A percentile compares a stretch with the other conserved stretches of the same genome.
These are phyloP conservation scores for Ovibos moschatus DNA, from an alignment of 2,113 vertebrate genomes.

Conservation along the genomic window DNA sequence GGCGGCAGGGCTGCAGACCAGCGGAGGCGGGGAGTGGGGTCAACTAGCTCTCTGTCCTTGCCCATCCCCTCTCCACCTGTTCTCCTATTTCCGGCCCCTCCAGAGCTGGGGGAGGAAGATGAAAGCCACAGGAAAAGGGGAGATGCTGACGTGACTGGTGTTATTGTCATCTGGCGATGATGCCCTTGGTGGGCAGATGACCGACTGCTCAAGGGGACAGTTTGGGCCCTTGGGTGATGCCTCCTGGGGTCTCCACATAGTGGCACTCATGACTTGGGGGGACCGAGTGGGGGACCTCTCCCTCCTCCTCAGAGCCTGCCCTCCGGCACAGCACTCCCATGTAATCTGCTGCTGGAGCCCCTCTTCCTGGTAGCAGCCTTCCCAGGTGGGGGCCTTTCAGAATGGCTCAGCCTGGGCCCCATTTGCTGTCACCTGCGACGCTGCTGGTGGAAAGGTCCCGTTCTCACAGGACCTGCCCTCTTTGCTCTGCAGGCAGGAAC, in stretches of 20 bases:
- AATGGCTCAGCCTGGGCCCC: neutral
- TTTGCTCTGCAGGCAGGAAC: neutral
- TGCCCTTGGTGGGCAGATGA: neutral
- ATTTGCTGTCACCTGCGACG: rapidly evolving
- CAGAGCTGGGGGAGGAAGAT: neutral
- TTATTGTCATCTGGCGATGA: neutral
- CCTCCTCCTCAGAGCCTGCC: neutral
- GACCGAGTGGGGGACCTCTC: neutral
- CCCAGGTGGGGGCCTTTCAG: neutral
- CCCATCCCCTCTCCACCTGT: neutral
- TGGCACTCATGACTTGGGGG: neutral
- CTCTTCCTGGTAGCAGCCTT: neutral
- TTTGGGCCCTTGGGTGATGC: neutral
- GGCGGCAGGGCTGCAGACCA: rapidly evolving
- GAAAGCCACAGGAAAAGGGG: neutral
- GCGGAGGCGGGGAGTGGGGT: rapidly evolving
- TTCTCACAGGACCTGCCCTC: neutral
- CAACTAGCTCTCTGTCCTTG: rapidly evolving
- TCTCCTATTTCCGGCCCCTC: neutral
- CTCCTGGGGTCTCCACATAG: no score
- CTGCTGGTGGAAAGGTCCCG: rapidly evolving
- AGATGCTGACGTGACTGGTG: neutral
- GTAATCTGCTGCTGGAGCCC: neutral
- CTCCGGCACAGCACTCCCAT: rapidly evolving
- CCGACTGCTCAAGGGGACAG: no score